These are phyloP conservation scores for Odontothrips loti DNA, from an alignment of 2,888 invertebrate species.

Conservation along the genomic window DNA sequence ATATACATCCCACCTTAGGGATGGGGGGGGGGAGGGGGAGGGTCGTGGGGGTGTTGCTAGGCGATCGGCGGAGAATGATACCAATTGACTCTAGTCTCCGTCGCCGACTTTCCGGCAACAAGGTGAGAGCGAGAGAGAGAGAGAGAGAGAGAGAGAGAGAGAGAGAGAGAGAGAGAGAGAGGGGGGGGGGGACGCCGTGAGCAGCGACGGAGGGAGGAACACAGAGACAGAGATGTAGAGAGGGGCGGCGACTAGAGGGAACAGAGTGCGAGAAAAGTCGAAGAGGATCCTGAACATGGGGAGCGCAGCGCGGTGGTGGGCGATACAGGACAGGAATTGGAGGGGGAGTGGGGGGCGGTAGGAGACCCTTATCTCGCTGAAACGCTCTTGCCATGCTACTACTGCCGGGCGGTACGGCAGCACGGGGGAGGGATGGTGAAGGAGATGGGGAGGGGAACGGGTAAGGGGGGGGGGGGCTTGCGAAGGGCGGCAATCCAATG, in stretches of 20 bases:
- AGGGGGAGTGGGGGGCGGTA: background rate
- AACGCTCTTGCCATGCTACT: background rate
- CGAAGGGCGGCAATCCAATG: background rate
- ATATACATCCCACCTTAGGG: no score
- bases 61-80: background rate
- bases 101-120: no score
- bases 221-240: background rate
- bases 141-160: conserved; percentile 1
- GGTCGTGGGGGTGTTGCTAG: background rate
- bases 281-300: no score
- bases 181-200: background rate
- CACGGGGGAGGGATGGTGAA: background rate
- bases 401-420: no score
- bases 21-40: background rate
- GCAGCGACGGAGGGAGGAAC: background rate
- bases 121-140: background rate
- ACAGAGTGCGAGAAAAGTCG: no score
- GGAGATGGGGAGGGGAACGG: no score
- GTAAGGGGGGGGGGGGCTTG: background rate
- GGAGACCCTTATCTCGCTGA: background rate
- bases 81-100: no score
- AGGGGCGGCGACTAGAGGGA: background rate
- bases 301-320: no score
- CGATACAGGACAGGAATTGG: no score
- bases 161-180: background rate